Conservation (phyloP, 1,140 invertebrate genomes). For the Drosophila lacertosa region DNA sequence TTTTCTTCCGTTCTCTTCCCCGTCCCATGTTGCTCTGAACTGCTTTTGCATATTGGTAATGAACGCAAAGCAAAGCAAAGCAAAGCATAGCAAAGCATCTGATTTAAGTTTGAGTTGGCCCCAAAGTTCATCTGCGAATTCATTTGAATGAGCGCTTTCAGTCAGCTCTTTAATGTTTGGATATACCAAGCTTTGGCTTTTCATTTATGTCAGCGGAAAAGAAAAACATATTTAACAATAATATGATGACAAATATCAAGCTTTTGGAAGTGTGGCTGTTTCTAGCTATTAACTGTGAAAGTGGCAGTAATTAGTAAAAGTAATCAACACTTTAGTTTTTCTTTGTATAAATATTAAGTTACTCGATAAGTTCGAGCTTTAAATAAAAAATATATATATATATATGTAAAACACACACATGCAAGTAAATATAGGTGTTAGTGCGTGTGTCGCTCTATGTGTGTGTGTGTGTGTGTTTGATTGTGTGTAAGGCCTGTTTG, state of each 20-base stretch:
- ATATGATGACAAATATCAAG: no score
- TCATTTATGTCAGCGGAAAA: no score
- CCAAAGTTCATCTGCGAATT: background rate
- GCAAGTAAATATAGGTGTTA: background rate
- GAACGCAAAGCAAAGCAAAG: background rate
- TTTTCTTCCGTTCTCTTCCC: background rate
- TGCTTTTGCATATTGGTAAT: background rate
- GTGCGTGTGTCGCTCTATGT: background rate
- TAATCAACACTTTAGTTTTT: no score
- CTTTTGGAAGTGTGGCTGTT: no score
- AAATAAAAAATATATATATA: no score
- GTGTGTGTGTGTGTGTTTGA: slow-evolving; percentile 8
- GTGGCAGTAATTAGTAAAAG: no score
- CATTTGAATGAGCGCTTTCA: background rate
- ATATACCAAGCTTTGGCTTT: background rate
- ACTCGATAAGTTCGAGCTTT: no score
- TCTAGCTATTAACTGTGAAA: no score
- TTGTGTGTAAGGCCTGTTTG: slow-evolving; percentile 7
- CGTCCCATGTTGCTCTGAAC: no score
- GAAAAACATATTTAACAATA: no score
- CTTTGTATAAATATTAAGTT: no score
- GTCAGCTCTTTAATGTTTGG: background rate
- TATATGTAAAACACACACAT: no score
- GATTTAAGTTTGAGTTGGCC: slow-evolving; percentile 10
- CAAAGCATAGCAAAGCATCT: slow-evolving; percentile 1